phyloP scores from a whole-genome alignment of 2,888 invertebrate species.

The Willowsia nigromaculata region DNA sequence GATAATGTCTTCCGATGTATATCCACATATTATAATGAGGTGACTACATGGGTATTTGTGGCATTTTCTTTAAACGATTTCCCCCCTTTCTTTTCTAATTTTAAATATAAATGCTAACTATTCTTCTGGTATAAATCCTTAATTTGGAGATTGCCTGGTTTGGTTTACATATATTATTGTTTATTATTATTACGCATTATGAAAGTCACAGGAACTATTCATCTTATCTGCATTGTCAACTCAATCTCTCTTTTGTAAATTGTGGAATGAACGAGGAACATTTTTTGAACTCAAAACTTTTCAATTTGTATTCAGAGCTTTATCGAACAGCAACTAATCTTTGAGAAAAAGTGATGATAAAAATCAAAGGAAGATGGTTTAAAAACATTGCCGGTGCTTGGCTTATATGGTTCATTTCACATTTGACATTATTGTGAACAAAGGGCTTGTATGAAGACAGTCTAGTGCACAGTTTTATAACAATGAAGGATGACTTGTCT shows the following conservation, averaged over 20 bases:
- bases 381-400: not conserved
- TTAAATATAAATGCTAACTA: not conserved
- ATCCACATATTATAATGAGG: not conserved
- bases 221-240: not conserved
- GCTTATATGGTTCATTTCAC: conserved; percentile 7
- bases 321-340: not conserved
- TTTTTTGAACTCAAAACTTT: not conserved
- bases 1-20: not conserved
- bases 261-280: not conserved
- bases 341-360: not conserved
- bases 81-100: conserved; percentile 23
- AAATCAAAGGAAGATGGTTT: not conserved
- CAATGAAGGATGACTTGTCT: not conserved
- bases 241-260: not conserved
- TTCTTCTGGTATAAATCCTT: not conserved
- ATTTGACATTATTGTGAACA: not conserved
- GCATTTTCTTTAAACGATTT: conserved; percentile 36
- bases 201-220: conserved; percentile 34
- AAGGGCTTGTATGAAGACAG: not conserved
- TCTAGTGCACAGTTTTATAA: not conserved
- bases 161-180: conserved; percentile 46
- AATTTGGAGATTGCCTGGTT: conserved; percentile 37
- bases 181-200: too few relatives aligned
- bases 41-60: not conserved
- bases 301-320: too few relatives aligned